phyloP scores from a whole-genome alignment of 2,113 vertebrate genomes.

The Pseudolaguvia tuberculata region DNA sequence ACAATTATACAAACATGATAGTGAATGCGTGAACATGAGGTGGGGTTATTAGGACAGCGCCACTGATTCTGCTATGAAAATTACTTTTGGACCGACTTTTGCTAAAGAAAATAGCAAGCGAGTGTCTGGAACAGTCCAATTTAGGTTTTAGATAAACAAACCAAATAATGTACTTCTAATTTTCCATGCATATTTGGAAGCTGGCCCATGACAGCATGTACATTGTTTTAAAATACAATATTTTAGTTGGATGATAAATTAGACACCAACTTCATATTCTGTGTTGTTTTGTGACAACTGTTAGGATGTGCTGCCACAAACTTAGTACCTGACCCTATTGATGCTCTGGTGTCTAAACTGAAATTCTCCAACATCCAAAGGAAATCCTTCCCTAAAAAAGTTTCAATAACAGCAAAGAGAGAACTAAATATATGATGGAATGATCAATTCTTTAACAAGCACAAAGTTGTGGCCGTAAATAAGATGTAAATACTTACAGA shows the following conservation, averaged over 20 bases:
- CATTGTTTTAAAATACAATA: conserved; percentile 26
- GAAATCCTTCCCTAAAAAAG: background rate
- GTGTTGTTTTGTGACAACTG: conserved; percentile 1
- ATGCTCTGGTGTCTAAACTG: background rate
- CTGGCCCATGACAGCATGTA: conserved; percentile 20
- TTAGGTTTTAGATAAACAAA: conserved; percentile 13
- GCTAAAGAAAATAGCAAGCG: conserved; percentile 15
- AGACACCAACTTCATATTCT: conserved; percentile 22
- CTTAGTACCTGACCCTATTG: background rate
- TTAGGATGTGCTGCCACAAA: no score
- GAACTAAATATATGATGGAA: background rate
- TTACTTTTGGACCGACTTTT: conserved; percentile 25
- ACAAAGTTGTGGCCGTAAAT: background rate
- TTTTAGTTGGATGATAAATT: conserved; percentile 1
- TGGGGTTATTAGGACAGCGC: conserved; percentile 42
- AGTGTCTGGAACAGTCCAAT: conserved; percentile 22
- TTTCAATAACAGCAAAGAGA: background rate
- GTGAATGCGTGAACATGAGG: conserved; percentile 50
- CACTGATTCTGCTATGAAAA: conserved; percentile 34
- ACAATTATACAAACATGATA: conserved; percentile 43
- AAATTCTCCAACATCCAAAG: background rate
- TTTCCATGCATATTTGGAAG: conserved; percentile 17
- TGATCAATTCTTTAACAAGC: background rate
- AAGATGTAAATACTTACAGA: background rate
- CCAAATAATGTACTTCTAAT: background rate